Conservation (phyloP, 2,113 vertebrate genomes). For the Sinocyclocheilus maitianheensis region DNA sequence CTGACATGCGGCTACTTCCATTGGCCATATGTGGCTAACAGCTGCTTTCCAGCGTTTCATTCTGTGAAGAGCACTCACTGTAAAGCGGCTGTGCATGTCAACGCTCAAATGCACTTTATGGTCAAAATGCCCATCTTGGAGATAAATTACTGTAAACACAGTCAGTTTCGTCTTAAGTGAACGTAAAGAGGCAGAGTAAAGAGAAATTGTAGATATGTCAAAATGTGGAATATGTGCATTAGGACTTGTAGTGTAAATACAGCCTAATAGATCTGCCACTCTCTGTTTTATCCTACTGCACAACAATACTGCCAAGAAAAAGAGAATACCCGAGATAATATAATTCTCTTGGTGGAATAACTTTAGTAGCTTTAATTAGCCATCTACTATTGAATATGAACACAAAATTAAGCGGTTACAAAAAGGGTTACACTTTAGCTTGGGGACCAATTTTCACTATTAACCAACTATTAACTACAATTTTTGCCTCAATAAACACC, state of each 20-base stretch:
- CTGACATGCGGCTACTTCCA: not conserved
- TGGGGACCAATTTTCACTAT: too few species aligned
- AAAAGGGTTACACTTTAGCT: too few species aligned
- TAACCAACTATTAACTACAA: too few species aligned
- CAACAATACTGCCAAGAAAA: not conserved
- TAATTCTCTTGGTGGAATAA: not conserved
- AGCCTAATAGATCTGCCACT: not conserved
- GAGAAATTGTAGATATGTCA: not conserved
- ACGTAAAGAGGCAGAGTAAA: not conserved
- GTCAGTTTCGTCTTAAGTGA: not conserved
- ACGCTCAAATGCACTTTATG: not conserved
- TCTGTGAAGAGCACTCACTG: conserved; percentile 3
- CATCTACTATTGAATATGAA: not conserved
- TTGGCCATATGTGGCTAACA: not conserved
- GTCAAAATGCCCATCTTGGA: not conserved
- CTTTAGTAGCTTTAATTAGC: not conserved
- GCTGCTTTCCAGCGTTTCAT: conserved; percentile 8
- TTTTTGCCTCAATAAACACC: too few species aligned
- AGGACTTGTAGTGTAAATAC: not conserved
- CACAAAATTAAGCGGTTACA: not conserved
- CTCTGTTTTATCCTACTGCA: not conserved
- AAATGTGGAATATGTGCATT: not conserved
- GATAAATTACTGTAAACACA: not conserved
- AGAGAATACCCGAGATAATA: too few species aligned
- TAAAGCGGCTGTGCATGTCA: conserved; percentile 3